A percentile compares a stretch with the other conserved stretches of the same genome.
Conservation (phyloP, 2,113 vertebrate species). For the Labrus mixtus region DNA sequence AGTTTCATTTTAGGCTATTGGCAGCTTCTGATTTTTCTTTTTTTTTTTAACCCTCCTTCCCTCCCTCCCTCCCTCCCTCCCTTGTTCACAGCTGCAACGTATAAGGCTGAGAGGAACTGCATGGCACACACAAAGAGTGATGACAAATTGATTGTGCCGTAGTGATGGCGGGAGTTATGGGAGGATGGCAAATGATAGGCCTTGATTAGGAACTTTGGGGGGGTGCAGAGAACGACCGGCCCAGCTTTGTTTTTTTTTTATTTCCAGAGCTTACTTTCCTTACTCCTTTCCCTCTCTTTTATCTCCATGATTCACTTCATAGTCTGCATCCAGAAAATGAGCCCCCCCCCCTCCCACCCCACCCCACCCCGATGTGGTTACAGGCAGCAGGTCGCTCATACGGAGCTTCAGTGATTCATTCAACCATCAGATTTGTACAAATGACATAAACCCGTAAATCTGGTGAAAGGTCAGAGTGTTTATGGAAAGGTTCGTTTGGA, state of each 20-base stretch:
- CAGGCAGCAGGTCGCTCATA: conserved; percentile 1
- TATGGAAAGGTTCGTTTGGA: conserved; percentile 11
- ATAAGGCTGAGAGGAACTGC: conserved; percentile 90
- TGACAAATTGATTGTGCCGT: conserved; percentile 95
- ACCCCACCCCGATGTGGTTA: background rate
- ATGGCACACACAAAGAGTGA: conserved; percentile 89
- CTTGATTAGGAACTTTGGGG: conserved; percentile 91
- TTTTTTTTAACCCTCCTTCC: conserved; percentile 13
- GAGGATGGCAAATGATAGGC: conserved; percentile 88
- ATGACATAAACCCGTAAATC: conserved; percentile 42
- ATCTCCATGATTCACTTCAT: conserved; percentile 39
- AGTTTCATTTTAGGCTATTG: conserved; percentile 62
- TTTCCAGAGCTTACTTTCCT: background rate
- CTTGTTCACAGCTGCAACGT: conserved; percentile 88
- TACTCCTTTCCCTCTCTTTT: conserved; percentile 33
- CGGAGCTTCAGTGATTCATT: conserved; percentile 7
- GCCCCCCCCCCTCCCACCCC: background rate
- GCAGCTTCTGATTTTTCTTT: conserved; percentile 81
- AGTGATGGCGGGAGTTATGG: conserved; percentile 88
- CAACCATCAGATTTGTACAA: conserved; percentile 53
- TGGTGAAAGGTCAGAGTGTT: conserved; percentile 39
- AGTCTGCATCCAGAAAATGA: background rate
- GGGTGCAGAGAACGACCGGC: conserved; percentile 73
- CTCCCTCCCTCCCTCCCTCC: conserved; percentile 7
- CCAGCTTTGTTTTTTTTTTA: conserved; percentile 67